Conservation (phyloP, 2,113 vertebrate genomes). For the Parus major region DNA sequence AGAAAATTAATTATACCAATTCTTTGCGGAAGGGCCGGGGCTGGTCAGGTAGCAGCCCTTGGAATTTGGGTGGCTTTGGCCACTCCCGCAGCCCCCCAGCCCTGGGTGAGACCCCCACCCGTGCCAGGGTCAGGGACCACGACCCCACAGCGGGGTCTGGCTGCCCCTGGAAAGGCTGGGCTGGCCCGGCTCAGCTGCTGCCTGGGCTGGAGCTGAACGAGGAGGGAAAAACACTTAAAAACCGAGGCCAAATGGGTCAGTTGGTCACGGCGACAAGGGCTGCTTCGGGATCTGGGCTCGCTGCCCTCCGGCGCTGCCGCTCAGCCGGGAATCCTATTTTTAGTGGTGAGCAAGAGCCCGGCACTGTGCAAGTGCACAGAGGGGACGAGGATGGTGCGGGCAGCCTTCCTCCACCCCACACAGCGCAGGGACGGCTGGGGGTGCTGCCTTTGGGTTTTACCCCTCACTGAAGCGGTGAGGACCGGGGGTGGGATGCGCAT, state of each 20-base stretch:
- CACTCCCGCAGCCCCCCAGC: neutral
- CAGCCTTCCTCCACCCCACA: neutral
- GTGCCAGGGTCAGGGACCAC: rapidly evolving
- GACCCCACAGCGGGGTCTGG: rapidly evolving
- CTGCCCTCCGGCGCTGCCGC: conserved; percentile 15
- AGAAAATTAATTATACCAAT: rapidly evolving
- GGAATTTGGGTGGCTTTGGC: neutral
- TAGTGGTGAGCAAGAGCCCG: neutral
- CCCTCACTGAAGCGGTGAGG: rapidly evolving
- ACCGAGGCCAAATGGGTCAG: conserved; percentile 50
- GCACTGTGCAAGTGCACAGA: neutral
- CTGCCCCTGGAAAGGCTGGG: neutral
- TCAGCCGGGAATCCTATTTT: conserved; percentile 26
- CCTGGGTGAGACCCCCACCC: rapidly evolving
- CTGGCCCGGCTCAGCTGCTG: neutral
- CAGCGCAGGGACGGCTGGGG: rapidly evolving
- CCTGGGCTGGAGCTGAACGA: neutral
- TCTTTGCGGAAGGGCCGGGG: rapidly evolving
- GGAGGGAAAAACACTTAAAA: neutral
- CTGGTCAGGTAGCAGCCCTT: neutral
- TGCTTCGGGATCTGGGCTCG: conserved; percentile 29
- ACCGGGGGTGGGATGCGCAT: neutral
- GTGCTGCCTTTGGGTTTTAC: rapidly evolving
- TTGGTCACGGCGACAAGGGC: conserved; percentile 26
- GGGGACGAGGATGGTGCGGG: neutral